Base-by-base conservation (phyloP, 2,888 invertebrate species). In the Zele albiditarsus region DNA sequence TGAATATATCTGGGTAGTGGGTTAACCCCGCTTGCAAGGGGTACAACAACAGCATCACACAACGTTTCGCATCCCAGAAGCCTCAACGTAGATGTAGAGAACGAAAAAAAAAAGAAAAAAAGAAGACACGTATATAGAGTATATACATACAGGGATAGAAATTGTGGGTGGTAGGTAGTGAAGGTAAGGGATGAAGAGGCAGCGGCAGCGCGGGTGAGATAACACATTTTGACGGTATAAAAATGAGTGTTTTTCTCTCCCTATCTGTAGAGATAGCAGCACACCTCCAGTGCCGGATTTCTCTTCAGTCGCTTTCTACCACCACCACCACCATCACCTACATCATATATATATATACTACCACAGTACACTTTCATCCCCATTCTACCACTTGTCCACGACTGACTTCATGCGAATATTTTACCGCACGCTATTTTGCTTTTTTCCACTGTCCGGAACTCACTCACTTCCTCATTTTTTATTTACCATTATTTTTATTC, bases 181-280 rank as follows among this genome's bases (percentile, higher is more conserved):
- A 42, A 60, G 74, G 60, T 65, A 67, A 75, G 74, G 67, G 63
- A 68, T 66, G 76, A 77, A 75, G 76, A 68, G 73, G 78, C 78
- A 84, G 82, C 20, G 53, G 82, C 83, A 84, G 85, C 85, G 80
- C 84, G 81, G 82, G 83, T 81, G 81, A 88, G 89, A 89, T 89
- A 89, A 89, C 88, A 86, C 88, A 87, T 89, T 89, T 89, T 89
- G 89, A 89, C 89, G 89, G 88, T 89, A 89, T 89, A 89, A 89
- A 89, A 89, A 89, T 89, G 89, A 89, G 89, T 88, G 88, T 89
- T 88, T 89, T 88, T 89, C 87, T 86, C 88, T 85, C 82, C 81
- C 84, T 88, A 87, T 88, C 87, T 87, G 80, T 80, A 78, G 80
- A 86, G 88, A 89, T 88, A 89, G 86, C 84, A 53, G 85, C 82